phyloP scores from a whole-genome alignment of 2,888 invertebrate species.

The Callimorpha dominula region DNA sequence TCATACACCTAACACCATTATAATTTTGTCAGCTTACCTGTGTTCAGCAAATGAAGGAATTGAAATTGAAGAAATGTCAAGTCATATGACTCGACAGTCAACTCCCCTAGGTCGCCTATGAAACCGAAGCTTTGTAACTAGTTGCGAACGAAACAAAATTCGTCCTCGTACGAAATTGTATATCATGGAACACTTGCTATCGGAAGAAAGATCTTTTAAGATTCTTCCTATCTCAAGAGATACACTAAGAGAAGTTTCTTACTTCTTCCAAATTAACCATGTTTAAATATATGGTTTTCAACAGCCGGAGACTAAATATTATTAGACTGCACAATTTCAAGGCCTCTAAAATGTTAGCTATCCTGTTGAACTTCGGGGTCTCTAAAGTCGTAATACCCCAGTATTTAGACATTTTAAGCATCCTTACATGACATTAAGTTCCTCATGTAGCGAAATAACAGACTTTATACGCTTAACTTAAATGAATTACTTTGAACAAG shows the following conservation, averaged over 20 bases:
- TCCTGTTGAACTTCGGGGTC: neutral
- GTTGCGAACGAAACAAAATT: no score
- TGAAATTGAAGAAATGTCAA: no score
- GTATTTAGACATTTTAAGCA: slow-evolving; percentile 6
- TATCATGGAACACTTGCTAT: no score
- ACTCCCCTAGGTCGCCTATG: no score
- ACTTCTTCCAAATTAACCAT: neutral
- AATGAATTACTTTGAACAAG: slow-evolving; percentile 16
- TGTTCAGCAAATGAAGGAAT: no score
- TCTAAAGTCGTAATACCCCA: slow-evolving; percentile 2
- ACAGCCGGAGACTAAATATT: neutral
- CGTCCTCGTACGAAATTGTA: no score
- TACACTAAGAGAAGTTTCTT: neutral
- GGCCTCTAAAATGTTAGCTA: neutral
- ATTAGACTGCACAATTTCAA: neutral
- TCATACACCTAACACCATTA: no score
- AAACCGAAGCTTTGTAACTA: no score
- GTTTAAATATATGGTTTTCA: neutral
- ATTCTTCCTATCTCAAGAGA: neutral
- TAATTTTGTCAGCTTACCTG: no score
- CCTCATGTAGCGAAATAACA: slow-evolving; percentile 2
- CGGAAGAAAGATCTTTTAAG: no score
- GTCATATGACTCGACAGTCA: no score
- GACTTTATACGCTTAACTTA: slow-evolving; percentile 10
- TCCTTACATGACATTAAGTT: slow-evolving; percentile 6